Base-by-base conservation (phyloP, 2,888 invertebrate genomes). In the Leptura quadrifasciata region DNA sequence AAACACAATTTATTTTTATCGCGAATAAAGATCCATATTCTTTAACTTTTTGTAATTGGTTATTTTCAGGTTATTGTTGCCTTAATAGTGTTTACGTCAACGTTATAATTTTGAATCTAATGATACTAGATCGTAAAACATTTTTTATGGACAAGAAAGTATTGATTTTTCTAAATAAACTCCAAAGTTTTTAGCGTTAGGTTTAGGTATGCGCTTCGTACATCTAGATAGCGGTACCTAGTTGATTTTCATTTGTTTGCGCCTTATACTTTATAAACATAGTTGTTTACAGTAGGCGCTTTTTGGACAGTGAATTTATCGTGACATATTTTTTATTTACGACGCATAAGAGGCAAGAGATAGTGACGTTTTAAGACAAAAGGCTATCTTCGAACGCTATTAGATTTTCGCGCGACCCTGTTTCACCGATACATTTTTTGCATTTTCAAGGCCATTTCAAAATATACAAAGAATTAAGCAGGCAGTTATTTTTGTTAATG, bases 101-200 rank as follows among this genome's bases (percentile, higher is more conserved):
- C 24, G 2, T 2, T 12, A 47, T 15, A 57, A 55, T 12, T 54
- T 65, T 20, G 18, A 15, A 35, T 17, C 35, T 35, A 18, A 35
- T 18, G 31, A 17, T n/a, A 15, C n/a, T 52, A 47, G 39, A 35
- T 52, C 24, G 1, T 39, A 52, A 52, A 35, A 4, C 52, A 57
- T 61, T 70, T 31, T 71, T 71, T 71, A 71, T 39, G 61, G 47
- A 18, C 61, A 47, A 61, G 47, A 60, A 52, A 52, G 61, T 71
- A 71, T 71, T 71, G 71, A 71, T 71, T 71, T 71, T 71, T 71
- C 52, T 52, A 61, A 61, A 52, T 60, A 68, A 35, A 69, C 69
- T 21, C 63, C 0, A 63, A 69, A 60, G 39, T 58, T 69, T 60
- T 69, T 9, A 39, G 55, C 55, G 17, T 52, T 24, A 27, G 21